Base-by-base conservation (phyloP, 2,113 vertebrate species). In the Platichthys stellatus region DNA sequence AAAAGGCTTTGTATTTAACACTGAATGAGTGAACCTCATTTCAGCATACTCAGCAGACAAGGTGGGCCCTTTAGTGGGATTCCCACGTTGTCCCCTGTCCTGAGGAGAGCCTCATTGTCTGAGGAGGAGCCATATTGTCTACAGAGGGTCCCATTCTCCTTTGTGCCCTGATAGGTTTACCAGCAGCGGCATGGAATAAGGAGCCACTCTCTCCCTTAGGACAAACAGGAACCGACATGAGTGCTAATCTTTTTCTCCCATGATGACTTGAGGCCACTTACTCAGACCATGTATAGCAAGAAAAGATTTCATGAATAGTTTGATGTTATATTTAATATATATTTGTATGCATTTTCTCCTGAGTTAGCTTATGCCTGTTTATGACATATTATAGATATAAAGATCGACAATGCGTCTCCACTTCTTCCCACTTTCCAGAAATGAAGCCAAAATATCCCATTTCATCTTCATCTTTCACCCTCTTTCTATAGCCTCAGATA, bases 151-250 rank as follows among this genome's bases (percentile, higher is more conserved):
- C 80, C 70, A 77, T 87, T 89, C 81, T 88, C 73, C 57, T 82
- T 68, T 80, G 60, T 82, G 78, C 74, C 79, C 70, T 91, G 85
- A 92, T 83, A 88, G 85, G 62, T 90, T 91, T 90, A 90, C 78
- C 88, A 90, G 90, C 74, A 86, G 76, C 72, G 72, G 68, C 63
- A 56, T 60, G 38, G 77, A 88, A 73, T 79, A 79, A 84, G 71
- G 82, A 85, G 81, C 63, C 65, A 57, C 58, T 78, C 74, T 80
- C 65, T 89, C 90, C 67, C 77, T 85, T 10, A 86, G 80, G 38
- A 87, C 83, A 88, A 89, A 90, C 88, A 93, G 92, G 90, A 93
- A 92, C 89, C 77, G 47, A 76, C 0, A 82, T 86, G 75, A 91
- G 90, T 89, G 79, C 64, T 89, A 89, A 91, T 91, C 89, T 80